phyloP scores from a whole-genome alignment of 2,113 vertebrate genomes.

The Brachionichthys hirsutus region DNA sequence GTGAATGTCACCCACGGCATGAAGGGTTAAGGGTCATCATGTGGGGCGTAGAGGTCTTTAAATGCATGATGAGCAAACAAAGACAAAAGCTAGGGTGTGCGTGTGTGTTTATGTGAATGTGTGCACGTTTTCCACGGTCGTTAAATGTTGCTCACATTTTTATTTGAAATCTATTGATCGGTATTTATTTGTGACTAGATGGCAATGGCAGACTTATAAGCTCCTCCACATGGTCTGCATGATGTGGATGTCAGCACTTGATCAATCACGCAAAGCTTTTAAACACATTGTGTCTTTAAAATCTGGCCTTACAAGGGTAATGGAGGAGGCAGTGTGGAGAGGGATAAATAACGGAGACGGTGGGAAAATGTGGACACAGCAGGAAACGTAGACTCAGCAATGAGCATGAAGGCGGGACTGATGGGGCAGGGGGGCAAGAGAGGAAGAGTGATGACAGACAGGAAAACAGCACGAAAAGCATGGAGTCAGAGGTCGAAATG shows the following conservation, averaged over 20 bases:
- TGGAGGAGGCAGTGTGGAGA: slow-evolving; percentile 29
- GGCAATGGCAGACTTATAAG: slow-evolving; percentile 45
- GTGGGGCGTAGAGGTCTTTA: slow-evolving; percentile 33
- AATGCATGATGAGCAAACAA: slow-evolving; percentile 20
- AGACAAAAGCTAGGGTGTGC: background rate
- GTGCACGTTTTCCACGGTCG: too few relatives aligned
- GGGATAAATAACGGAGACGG: slow-evolving; percentile 28
- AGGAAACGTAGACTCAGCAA: slow-evolving; percentile 25
- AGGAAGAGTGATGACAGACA: slow-evolving; percentile 40
- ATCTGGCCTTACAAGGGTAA: slow-evolving; percentile 57
- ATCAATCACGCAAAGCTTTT: too few relatives aligned
- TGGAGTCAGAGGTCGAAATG: slow-evolving; percentile 29
- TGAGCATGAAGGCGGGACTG: slow-evolving; percentile 23
- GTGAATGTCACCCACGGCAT: slow-evolving; percentile 18
- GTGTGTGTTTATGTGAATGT: slow-evolving; percentile 3
- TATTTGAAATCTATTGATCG: too few relatives aligned
- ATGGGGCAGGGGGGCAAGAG: slow-evolving; percentile 28
- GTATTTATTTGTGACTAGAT: slow-evolving; percentile 50
- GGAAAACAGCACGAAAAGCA: slow-evolving; percentile 9
- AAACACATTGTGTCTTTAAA: too few relatives aligned
- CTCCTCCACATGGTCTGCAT: too few relatives aligned
- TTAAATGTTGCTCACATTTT: too few relatives aligned
- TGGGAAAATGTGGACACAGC: slow-evolving; percentile 27
- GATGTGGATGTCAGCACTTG: too few relatives aligned
- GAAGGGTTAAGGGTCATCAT: slow-evolving; percentile 30